These are phyloP conservation scores for Cepaea hortensis DNA, from an alignment of 2,888 invertebrate species.

Conservation along the genomic window DNA sequence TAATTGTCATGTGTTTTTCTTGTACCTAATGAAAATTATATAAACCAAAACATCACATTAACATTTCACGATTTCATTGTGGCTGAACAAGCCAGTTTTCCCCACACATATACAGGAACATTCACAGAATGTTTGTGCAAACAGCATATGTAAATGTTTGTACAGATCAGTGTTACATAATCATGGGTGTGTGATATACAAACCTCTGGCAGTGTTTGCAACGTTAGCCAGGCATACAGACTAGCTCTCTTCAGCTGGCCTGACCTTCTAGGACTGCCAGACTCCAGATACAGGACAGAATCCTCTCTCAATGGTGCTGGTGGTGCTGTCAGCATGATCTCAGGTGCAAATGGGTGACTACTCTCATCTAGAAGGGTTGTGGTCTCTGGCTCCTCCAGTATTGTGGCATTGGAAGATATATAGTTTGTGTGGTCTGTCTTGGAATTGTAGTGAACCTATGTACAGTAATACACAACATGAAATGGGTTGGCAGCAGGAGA, in stretches of 20 bases:
- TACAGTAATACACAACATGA: background rate
- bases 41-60: too few species aligned
- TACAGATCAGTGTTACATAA: background rate
- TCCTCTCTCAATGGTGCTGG: constrained; percentile 23
- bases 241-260: constrained; percentile 85
- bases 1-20: too few species aligned
- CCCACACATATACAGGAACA: too few species aligned
- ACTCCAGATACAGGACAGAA: constrained; percentile 13
- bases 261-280: constrained; percentile 31
- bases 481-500: too few species aligned
- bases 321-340: constrained; percentile 31
- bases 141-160: too few species aligned
- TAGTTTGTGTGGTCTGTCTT: constrained; percentile 61
- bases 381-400: constrained; percentile 38
- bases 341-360: constrained; percentile 37
- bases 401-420: constrained; percentile 6
- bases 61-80: too few species aligned
- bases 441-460: constrained; percentile 75
- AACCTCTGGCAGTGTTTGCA: constrained; percentile 92
- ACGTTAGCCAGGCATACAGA: constrained; percentile 94
- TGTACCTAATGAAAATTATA: too few species aligned
- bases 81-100: too few species aligned
- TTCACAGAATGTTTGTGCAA: too few species aligned
- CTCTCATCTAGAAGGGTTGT: background rate
- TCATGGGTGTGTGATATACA: background rate